Base-by-base conservation (phyloP, 2,888 invertebrate genomes). In the Halocaridina rubra region DNA sequence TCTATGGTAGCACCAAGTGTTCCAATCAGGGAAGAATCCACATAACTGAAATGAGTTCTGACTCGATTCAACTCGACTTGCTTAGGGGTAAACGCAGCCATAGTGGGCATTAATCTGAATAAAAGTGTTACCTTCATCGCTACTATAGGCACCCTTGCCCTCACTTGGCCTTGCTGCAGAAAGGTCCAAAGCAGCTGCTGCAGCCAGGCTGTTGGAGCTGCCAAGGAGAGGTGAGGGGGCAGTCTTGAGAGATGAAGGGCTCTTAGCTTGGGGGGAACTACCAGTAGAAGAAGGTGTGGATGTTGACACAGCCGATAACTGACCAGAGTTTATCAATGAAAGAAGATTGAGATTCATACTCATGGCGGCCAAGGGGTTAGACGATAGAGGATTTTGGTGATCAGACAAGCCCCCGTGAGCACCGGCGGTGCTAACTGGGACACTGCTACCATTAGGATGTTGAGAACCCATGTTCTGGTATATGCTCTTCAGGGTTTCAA, bases 71-170 rank as follows among this genome's bases (percentile, higher is more conserved):
- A n/a, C n/a, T n/a, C n/a, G n/a, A n/a, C n/a, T n/a, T n/a, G n/a
- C n/a, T n/a, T n/a, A n/a, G n/a, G n/a, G n/a, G n/a, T n/a, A n/a
- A n/a, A n/a, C n/a, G n/a, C n/a, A n/a, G n/a, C n/a, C n/a, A n/a
- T n/a, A n/a, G n/a, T n/a, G n/a, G 29, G 64, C 46, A 64, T 59
- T 67, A 77, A 71, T 39, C 82, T 33, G 59, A 57, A 57, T n/a
- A 22, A 59, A 71, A 80, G 32, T 72, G 82, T 88, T 86, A 88
- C 88, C 88, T 88, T 88, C 88, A 76, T 88, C 88, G 69, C 88
- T 88, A 81, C 82, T 85, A 85, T 77, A 86, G 82, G 82, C 80
- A 69, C 84, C 86, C 77, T 85, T 88, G 78, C 82, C 84, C 81
- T 81, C 82, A 46, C 79, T 64, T 53, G 86, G 64, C 81, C 88